Evolutionary conservation across 2,888 invertebrate species (phyloP).

Genomic region (Hoplodrina ambigua): DNA sequence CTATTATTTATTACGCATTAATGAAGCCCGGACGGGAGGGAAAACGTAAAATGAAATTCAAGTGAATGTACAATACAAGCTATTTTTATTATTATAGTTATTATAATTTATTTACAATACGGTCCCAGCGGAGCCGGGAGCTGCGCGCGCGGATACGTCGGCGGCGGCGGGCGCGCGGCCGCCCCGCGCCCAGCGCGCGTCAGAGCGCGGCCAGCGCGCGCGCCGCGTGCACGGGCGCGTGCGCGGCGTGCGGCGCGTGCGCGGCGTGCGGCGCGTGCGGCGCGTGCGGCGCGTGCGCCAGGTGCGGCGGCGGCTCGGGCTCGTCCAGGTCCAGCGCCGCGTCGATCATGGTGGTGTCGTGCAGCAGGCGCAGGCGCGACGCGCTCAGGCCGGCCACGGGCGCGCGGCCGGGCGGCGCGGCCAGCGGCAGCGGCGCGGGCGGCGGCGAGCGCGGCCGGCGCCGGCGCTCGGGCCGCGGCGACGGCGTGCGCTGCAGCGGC

Average conservation of each 20-base stretch:
- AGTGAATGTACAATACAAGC: slow-evolving; percentile 59
- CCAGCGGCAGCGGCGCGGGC: slow-evolving; percentile 21
- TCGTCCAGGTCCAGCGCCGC: slow-evolving; percentile 97
- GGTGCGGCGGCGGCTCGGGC: slow-evolving; percentile 90
- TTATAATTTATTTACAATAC: slow-evolving; percentile 58
- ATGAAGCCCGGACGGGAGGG: too few species aligned
- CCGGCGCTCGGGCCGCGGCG: slow-evolving; percentile 37
- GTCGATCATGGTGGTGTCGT: slow-evolving; percentile 97
- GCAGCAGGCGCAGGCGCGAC: slow-evolving; percentile 94
- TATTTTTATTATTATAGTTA: slow-evolving; percentile 64
- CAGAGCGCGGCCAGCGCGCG: slow-evolving; percentile 46
- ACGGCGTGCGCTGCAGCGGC: slow-evolving; percentile 70
- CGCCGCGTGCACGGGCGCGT: slow-evolving; percentile 78
- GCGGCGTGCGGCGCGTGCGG: slow-evolving; percentile 49
- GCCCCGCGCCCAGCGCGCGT: slow-evolving; percentile 38
- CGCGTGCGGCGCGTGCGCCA: slow-evolving; percentile 52
- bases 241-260: slow-evolving; percentile 9
- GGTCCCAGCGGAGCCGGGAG: slow-evolving; percentile 34
- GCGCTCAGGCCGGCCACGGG: slow-evolving; percentile 89
- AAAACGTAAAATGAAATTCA: slow-evolving; percentile 21
- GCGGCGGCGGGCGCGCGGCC: slow-evolving; percentile 46
- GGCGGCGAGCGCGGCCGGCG: slow-evolving; percentile 30
- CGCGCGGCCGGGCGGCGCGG: slow-evolving; percentile 73
- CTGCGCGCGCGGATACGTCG: slow-evolving; percentile 12
- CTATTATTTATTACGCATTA: too few species aligned